Evolutionary conservation across 2,797 vertebrate genomes (phyloP), one percentile per base, ranked within the genome.

Genomic region (Danio kyathit): DNA sequence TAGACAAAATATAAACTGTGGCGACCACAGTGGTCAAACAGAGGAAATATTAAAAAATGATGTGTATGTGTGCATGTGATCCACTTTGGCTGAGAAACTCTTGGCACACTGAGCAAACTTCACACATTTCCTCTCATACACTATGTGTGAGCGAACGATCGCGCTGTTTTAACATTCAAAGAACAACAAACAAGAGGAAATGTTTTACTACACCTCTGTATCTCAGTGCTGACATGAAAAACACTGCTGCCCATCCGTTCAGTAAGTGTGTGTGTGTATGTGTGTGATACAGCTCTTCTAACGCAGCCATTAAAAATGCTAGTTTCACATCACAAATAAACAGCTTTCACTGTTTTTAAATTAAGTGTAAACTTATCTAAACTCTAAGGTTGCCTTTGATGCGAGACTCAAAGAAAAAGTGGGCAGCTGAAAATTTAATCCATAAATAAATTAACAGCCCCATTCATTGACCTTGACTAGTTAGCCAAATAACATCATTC

Each of bases 121-220:
- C 57, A 16, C 77, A 83, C 48, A 77, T 79, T 74, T 67, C 75
- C 71, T 64, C 79, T 78, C 70, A 17, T 65, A 78, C 63, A 66
- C 65, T 59, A 70, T 63, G 8, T 64, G 80, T 60, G 75, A 74
- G 72, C n/a, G 19, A n/a, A 51, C n/a, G 66, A 77, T 77, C 57
- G 63, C 41, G 57, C 76, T 71, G 82, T 80, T 84, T 73, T 78
- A 81, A 69, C 38, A 74, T 43, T 79, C 54, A 75, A 87, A 86
- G 76, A 84, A 87, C 83, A 88, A 84, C 83, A 84, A 86, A 84
- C 74, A 87, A 79, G 84, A 59, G 86, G 84, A 86, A 84, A 79
- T 84, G 86, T 84, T 84, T 82, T 82, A 80, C 85, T 84, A 52
- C 76, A 86, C 85, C 85, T 82, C 83, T 84, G 82, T 54, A 82